Percentiles rank a stretch among this genome's conserved stretches.
phyloP scores from a whole-genome alignment of 2,113 vertebrate genomes.

The Cyanoderma ruficeps region DNA sequence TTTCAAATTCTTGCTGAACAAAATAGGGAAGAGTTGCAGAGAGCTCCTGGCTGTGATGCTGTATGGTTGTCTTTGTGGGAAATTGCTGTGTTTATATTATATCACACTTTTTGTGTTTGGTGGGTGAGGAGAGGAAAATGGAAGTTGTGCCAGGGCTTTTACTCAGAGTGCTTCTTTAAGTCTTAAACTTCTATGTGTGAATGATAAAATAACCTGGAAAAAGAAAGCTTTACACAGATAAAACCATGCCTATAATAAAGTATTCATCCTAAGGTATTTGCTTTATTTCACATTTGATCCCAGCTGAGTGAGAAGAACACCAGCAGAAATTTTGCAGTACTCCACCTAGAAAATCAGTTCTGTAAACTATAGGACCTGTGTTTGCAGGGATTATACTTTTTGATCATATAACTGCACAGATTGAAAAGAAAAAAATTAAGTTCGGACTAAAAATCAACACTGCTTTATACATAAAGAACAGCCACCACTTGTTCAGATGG shows the following conservation, averaged over 20 bases:
- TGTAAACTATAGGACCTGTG: not conserved
- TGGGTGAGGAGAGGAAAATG: not conserved
- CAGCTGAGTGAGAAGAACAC: not conserved
- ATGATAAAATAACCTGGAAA: not conserved
- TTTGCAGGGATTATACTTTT: not conserved
- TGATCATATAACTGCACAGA: not conserved
- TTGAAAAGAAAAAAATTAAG: not conserved
- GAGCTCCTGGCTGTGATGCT: not conserved
- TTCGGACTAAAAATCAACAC: not conserved
- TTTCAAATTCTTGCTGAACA: not conserved
- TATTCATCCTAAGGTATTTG: not conserved
- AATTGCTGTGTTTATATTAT: not conserved
- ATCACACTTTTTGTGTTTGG: not conserved
- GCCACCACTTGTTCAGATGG: not conserved
- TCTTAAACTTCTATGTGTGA: not conserved
- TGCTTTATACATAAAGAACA: not conserved
- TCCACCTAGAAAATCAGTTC: not conserved
- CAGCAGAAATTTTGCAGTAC: not conserved
- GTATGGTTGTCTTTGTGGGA: not conserved
- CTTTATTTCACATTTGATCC: not conserved
- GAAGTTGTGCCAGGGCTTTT: not conserved
- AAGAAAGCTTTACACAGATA: not conserved
- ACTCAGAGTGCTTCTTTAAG: not conserved
- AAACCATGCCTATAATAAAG: not conserved
- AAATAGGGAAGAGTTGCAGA: not conserved